Base-by-base conservation (phyloP, 1,140 invertebrate genomes). In the Polypedilum vanderplanki region DNA sequence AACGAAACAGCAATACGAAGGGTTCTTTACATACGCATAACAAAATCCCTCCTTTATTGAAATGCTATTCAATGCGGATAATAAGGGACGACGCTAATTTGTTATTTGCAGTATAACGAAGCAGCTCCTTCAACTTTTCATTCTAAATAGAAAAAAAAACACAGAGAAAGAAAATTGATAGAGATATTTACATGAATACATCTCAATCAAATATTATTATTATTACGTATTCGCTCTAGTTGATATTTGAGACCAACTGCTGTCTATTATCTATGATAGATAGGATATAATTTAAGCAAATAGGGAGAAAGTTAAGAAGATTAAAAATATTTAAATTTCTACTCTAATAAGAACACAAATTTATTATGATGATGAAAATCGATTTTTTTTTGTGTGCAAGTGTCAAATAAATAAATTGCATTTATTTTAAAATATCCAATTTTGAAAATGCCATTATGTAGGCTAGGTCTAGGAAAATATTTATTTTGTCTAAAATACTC, bases 61-160 rank as follows among this genome's bases (percentile, higher is more conserved):
- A 12, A n/a, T 57, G 3, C 46, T 57, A 57, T 57, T 57, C n/a
- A 15, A 15, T 57, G 46, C 46, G n/a, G 12, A 57, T 57, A n/a
- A 57, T 57, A 57, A 57, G 46, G 46, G 46, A 57, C 46, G 46
- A 57, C 46, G 46, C 46, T 57, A 57, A 57, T 57, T 57, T 57
- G 46, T 57, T 57, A 57, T 57, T 57, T 57, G 46, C 46, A 57
- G 46, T 12, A 57, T 57, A 57, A 57, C 46, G 46, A 57, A 57
- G 46, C n/a, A 57, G 12, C n/a, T 57, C 46, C n/a, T 57, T 57
- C n/a, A 57, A 12, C n/a, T 57, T 5, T 3, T 33, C 5, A 1
- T 33, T 33, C 2, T 33, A 33, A 33, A 33, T 33, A 46, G 41
- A 46, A 12, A n/a, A 57, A 57, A 46, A 46, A 46, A 46, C 5